These are phyloP conservation scores for Gambusia affinis DNA, from an alignment of 2,113 vertebrate species.

Conservation along the genomic window DNA sequence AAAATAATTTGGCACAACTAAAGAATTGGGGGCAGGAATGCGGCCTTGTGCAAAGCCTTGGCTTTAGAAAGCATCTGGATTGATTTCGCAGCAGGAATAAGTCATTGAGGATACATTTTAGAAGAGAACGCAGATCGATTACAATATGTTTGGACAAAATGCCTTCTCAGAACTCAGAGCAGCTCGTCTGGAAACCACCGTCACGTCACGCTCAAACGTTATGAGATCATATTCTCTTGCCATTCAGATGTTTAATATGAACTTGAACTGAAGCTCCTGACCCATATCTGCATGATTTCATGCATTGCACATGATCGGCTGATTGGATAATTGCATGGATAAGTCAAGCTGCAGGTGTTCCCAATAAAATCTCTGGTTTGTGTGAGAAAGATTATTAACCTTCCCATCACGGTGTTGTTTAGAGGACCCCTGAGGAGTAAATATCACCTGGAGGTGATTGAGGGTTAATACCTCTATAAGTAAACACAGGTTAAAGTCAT, in stretches of 20 bases:
- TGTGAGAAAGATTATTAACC: background rate
- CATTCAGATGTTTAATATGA: conserved; percentile 1
- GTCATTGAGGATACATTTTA: background rate
- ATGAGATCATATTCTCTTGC: conserved; percentile 1
- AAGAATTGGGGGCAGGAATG: background rate
- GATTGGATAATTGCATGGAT: conserved; percentile 14
- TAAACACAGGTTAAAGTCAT: background rate
- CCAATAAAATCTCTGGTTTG: conserved; percentile 7
- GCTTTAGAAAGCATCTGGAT: background rate
- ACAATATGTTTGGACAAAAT: background rate
- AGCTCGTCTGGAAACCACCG: conserved; percentile 1
- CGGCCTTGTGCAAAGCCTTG: background rate
- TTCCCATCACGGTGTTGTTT: background rate
- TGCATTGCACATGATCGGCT: conserved; percentile 2
- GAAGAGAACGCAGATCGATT: conserved; percentile 2
- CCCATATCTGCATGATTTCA: conserved; percentile 4
- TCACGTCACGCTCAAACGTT: background rate
- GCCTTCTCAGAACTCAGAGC: background rate
- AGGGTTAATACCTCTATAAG: conserved; percentile 5
- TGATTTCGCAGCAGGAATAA: background rate
- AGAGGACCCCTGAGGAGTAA: background rate
- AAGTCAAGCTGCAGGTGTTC: conserved; percentile 11
- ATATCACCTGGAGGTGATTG: conserved; percentile 11
- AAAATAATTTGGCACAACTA: background rate
- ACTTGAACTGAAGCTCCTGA: conserved; percentile 2